Percentiles rank a stretch among this genome's conserved stretches.
These are phyloP conservation scores for Glyphotaelius pellucidus DNA, from an alignment of 2,888 invertebrate species.

Conservation along the genomic window DNA sequence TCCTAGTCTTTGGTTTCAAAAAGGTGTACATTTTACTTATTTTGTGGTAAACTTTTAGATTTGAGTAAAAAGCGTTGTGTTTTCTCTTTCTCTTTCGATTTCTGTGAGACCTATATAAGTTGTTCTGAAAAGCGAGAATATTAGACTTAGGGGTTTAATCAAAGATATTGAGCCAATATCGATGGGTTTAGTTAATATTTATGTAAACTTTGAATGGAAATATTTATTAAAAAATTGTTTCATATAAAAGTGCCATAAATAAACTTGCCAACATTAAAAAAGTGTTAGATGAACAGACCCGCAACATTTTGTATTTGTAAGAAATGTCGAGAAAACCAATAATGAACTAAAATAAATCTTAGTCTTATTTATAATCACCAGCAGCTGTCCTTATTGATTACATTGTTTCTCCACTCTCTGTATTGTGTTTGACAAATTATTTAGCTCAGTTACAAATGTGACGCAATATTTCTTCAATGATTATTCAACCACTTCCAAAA, in stretches of 20 bases:
- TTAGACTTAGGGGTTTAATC: too few species aligned
- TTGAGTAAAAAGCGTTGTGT: too few species aligned
- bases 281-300: neutral
- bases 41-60: too few species aligned
- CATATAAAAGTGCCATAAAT: neutral
- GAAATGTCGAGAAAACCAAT: neutral
- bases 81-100: too few species aligned
- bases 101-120: too few species aligned
- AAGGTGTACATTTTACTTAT: too few species aligned
- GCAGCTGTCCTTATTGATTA: neutral
- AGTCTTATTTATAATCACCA: neutral
- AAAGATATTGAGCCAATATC: too few species aligned
- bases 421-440: slow-evolving; percentile 12
- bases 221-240: too few species aligned
- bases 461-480: neutral
- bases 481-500: neutral
- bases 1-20: too few species aligned
- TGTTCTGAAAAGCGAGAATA: too few species aligned
- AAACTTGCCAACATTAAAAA: neutral
- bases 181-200: too few species aligned
- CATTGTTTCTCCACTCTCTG: neutral
- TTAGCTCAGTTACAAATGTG: neutral
- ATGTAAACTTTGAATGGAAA: too few species aligned
- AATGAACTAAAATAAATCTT: neutral
- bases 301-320: neutral